Conservation (phyloP, 2,113 vertebrate species). For the Ammodytes marinus region DNA sequence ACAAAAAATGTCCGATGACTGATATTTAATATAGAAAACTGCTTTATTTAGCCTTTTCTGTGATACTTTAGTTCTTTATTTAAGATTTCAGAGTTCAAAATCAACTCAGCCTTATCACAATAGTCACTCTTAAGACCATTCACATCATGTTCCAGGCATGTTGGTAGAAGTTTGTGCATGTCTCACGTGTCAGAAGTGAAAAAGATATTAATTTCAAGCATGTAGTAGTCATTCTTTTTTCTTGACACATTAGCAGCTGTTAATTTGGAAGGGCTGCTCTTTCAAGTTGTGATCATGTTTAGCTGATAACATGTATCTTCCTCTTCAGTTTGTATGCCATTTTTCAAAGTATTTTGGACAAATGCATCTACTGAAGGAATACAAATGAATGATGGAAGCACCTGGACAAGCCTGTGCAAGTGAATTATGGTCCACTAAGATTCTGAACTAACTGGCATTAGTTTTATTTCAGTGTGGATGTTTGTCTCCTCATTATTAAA, state of each 20-base stretch:
- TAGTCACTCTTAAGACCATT: not conserved
- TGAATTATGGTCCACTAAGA: not conserved
- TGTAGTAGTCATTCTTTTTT: not conserved
- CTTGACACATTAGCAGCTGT: not conserved
- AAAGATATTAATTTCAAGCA: not conserved
- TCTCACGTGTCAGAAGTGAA: not conserved
- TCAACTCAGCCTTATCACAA: not conserved
- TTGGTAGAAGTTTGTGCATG: not conserved
- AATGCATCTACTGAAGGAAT: not conserved
- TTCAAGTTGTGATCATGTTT: not conserved
- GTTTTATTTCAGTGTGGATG: not conserved
- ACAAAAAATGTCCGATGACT: not conserved
- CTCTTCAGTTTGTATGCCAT: not conserved
- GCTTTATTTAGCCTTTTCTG: not conserved
- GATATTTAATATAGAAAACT: not conserved
- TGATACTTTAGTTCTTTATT: not conserved
- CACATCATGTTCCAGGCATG: not conserved
- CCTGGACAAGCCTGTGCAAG: not conserved
- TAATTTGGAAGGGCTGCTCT: not conserved
- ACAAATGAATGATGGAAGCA: not conserved
- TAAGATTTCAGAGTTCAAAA: not conserved
- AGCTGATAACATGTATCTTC: not conserved
- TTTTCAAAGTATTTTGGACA: not conserved
- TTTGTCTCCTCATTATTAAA: slow-evolving; percentile 10
- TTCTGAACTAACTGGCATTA: not conserved